Evolutionary conservation across 2,797 vertebrate species (phyloP), one percentile per base, ranked within the genome.

Genomic region (Pseudomugil tenellus): DNA sequence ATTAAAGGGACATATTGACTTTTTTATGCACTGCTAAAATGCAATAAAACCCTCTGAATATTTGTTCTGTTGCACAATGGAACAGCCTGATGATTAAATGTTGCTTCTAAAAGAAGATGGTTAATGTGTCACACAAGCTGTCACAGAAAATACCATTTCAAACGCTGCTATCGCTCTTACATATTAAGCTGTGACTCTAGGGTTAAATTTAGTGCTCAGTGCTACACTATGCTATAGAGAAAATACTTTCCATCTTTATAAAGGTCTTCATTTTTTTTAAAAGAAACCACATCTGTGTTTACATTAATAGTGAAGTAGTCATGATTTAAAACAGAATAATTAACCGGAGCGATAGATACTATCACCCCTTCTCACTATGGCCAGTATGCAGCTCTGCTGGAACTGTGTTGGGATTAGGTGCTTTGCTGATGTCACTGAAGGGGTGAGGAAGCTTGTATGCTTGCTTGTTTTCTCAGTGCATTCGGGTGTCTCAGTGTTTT

Each of bases 401-500:
- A 79, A 72, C 62, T 37, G 63, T 75, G 70, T 74, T 48, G 32
- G 67, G 78, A 61, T 75, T 73, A 70, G 67, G 72, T 52, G 60
- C 35, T 34, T 64, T 56, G 66, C 74, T 70, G 72, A 73, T 80
- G 76, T 65, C 53, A 56, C 79, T 77, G 57, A 67, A 55, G 69
- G 74, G 56, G 65, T 68, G 35, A 71, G 72, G 46, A 32, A 77
- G 58, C 46, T 41, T 73, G 43, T 62, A 59, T 21, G 31, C 67
- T 43, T 1, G 7, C 62, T 61, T 77, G 67, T 80, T 82, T 69
- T 65, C 63, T 65, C 61, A 72, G 65, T 51, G 59, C 68, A 31
- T 72, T 52, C 63, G 75, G 77, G 83, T 86, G 72, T 70, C 26
- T 55, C 31, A 21, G 41, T 65, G 41, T 74, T 68, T 74, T 70